Conservation (phyloP, 2,113 vertebrate genomes). For the Apus apus region DNA sequence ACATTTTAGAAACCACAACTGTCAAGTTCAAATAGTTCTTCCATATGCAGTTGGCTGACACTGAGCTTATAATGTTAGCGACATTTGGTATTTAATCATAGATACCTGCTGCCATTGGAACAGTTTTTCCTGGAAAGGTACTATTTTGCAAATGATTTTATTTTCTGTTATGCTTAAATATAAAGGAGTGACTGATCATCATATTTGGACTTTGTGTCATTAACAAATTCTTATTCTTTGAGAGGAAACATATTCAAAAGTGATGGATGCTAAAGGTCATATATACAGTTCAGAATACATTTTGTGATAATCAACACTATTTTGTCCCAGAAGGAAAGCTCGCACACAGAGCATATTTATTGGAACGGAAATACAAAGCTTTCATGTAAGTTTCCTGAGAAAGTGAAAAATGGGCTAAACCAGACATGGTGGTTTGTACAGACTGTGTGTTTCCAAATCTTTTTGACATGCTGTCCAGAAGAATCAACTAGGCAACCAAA, state of each 20-base stretch:
- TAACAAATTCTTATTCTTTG: not conserved
- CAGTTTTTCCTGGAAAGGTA: not conserved
- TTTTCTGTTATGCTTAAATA: not conserved
- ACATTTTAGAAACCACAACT: not conserved
- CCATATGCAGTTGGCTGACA: not conserved
- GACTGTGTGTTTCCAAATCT: slow-evolving; percentile 53
- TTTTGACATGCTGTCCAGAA: slow-evolving; percentile 70
- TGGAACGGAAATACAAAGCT: slow-evolving; percentile 38
- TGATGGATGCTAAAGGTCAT: not conserved
- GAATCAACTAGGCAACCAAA: slow-evolving; percentile 55
- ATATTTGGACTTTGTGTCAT: not conserved
- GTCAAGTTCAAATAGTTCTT: not conserved
- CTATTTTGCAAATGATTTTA: not conserved
- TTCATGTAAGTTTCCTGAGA: slow-evolving; percentile 32
- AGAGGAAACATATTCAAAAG: not conserved
- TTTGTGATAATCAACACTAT: not conserved
- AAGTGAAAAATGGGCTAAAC: slow-evolving; percentile 40
- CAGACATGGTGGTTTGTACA: slow-evolving; percentile 16
- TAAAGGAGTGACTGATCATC: not conserved
- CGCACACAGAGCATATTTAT: not conserved
- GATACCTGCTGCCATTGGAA: not conserved
- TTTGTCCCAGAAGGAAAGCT: not conserved
- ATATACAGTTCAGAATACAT: not conserved
- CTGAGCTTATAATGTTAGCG: not conserved
- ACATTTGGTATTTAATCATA: not conserved